Percentiles rank a stretch among this genome's conserved stretches.
These are phyloP conservation scores for Meles meles DNA, from an alignment of 2,113 vertebrate genomes.

Conservation along the genomic window DNA sequence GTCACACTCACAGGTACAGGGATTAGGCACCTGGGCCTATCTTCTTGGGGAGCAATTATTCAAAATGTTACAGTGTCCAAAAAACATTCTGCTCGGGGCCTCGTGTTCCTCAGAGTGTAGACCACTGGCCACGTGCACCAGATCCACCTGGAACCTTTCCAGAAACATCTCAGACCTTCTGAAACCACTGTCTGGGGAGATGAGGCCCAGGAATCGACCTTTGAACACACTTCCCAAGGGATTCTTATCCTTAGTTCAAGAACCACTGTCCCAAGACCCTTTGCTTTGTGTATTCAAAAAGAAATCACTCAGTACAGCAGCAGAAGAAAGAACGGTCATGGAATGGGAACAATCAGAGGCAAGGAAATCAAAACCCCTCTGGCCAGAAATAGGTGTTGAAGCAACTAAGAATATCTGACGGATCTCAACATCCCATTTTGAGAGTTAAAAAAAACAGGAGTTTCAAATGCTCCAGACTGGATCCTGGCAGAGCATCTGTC, in stretches of 20 bases:
- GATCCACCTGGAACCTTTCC: neutral
- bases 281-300: neutral
- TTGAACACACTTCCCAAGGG: neutral
- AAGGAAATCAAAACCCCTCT: neutral
- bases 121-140: neutral
- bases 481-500: neutral
- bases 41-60: neutral
- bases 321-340: neutral
- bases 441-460: neutral
- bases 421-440: neutral
- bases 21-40: neutral
- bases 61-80: neutral
- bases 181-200: neutral
- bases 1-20: neutral
- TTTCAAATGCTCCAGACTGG: neutral
- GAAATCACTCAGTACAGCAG: neutral
- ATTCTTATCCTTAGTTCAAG: neutral
- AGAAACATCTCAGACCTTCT: neutral
- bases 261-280: neutral
- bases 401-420: neutral
- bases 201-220: neutral
- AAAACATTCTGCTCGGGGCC: neutral
- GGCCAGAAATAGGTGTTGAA: neutral
- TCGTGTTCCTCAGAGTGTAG: neutral
- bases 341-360: neutral